These are phyloP conservation scores for Oncopodura yosiiana DNA, from an alignment of 1,140 invertebrate species.

Conservation along the genomic window DNA sequence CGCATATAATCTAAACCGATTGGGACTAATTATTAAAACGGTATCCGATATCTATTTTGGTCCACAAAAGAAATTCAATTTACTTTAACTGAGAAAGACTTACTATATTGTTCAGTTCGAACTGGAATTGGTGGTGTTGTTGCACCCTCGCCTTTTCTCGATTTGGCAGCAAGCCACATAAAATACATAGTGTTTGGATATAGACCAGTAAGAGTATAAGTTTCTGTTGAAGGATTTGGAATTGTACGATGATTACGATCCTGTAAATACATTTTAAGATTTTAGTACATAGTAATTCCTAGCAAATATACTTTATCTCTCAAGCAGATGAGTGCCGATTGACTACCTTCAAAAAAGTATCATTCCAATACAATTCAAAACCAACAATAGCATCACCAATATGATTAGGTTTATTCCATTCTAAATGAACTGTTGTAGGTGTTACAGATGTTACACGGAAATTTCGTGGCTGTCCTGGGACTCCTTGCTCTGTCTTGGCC, in stretches of 20 bases:
- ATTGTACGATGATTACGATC: slow-evolving; percentile 60
- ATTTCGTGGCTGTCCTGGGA: slow-evolving; percentile 74
- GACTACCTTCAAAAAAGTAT: slow-evolving; percentile 76
- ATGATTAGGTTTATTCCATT: slow-evolving; percentile 81
- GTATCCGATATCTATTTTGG: not conserved
- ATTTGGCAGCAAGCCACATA: slow-evolving; percentile 87
- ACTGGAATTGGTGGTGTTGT: slow-evolving; percentile 87
- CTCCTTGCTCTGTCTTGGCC: slow-evolving; percentile 92
- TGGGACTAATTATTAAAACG: not conserved
- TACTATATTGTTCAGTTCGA: slow-evolving; percentile 93
- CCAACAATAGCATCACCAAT: slow-evolving; percentile 83
- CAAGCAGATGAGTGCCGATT: not conserved
- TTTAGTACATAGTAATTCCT: not conserved
- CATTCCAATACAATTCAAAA: slow-evolving; percentile 96
- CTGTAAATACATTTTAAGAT: slow-evolving; percentile 37
- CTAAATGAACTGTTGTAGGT: slow-evolving; percentile 65
- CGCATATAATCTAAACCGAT: not conserved
- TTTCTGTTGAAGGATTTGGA: slow-evolving; percentile 61
- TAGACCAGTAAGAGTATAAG: slow-evolving; percentile 72
- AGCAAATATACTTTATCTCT: not conserved
- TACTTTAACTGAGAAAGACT: slow-evolving; percentile 46
- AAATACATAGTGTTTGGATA: slow-evolving; percentile 94
- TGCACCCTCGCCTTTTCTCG: slow-evolving; percentile 82
- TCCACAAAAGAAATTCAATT: too few species aligned
- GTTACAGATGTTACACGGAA: slow-evolving; percentile 70